Evolutionary conservation across 1,140 invertebrate species (phyloP), one percentile per base, ranked within the genome.

Genomic region (Drosophila triauraria): DNA sequence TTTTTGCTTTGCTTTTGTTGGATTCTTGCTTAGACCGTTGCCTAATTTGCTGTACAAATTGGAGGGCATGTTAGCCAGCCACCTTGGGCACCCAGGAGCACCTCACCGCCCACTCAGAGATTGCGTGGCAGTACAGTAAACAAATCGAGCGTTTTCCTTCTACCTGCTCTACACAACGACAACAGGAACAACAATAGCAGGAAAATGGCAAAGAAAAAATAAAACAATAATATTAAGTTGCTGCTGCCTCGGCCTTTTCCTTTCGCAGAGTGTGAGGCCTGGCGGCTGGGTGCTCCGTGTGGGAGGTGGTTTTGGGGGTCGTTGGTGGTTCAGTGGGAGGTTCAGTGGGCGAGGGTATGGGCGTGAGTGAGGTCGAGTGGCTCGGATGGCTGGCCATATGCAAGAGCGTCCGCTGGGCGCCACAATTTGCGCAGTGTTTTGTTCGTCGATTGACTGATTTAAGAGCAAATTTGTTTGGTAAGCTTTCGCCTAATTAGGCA

Each of bases 361-460:
- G 30, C 30, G 58, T 62, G 44, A 20, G 59, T 61, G 17, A 32
- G 65, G 59, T 43, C 38, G 20, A 69, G 47, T 74, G 42, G 57
- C 42, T 82, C 48, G 64, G 51, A 38, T 56, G 64, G 57, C 50
- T 61, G 69, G 80, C 80, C 80, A 70, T 60, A 83, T 76, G 82
- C 62, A 80, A 63, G 58, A 57, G 78, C 78, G 78, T 57, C 76
- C 51, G 62, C 43, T 44, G 77, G 81, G 78, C 77, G 82, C 78
- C 82, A 74, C 67, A 78, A 80, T 85, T 84, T 81, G 82, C 82
- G 78, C 82, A 84, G 82, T 80, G 75, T 81, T 74, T 44, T 80
- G 67, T 69, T 65, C 53, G 59, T 75, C 61, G 79, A 82, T 82
- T 82, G 76, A 78, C 76, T 82, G 69, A 72, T 82, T 82, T 48